phyloP scores from a whole-genome alignment of 2,113 vertebrate genomes.

The Heloderma charlesbogerti region DNA sequence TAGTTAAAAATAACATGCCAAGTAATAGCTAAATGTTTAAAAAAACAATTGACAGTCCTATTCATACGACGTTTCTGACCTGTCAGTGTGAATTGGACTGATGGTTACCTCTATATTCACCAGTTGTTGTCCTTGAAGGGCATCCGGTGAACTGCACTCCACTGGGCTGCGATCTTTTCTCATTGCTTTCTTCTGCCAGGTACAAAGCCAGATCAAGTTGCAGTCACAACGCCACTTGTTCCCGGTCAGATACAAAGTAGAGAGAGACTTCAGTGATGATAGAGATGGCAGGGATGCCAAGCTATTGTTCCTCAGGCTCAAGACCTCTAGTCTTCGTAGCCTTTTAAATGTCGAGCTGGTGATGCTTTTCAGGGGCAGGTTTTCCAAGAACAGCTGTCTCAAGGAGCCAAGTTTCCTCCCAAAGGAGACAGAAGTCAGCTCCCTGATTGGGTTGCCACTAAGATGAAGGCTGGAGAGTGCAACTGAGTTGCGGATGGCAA shows the following conservation, averaged over 20 bases:
- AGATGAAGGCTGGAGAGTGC: not conserved
- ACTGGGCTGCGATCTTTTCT: constrained; percentile 17
- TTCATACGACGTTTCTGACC: not conserved
- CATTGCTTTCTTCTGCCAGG: constrained; percentile 11
- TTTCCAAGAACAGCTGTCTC: constrained; percentile 39
- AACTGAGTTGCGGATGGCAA: not conserved
- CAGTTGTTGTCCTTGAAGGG: constrained; percentile 26
- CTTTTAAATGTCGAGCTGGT: not conserved
- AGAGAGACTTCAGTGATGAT: not conserved
- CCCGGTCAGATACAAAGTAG: constrained; percentile 34
- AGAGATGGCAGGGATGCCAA: constrained; percentile 18
- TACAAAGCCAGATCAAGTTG: constrained; percentile 35
- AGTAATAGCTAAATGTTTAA: not conserved
- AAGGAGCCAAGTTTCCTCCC: constrained; percentile 2
- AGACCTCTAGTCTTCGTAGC: constrained; percentile 27
- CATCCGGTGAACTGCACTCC: constrained; percentile 5
- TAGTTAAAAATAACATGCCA: not conserved
- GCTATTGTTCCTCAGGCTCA: constrained; percentile 47
- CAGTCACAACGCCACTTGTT: constrained; percentile 62
- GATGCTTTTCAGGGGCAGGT: not conserved
- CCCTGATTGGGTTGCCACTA: not conserved
- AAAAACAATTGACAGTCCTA: not conserved
- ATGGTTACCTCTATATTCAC: constrained; percentile 16
- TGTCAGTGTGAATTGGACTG: not conserved
- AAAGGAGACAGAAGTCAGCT: not conserved